A percentile compares a stretch with the other conserved stretches of the same genome.
phyloP scores from a whole-genome alignment of 2,797 vertebrate species.

The Hydrolagus colliei region DNA sequence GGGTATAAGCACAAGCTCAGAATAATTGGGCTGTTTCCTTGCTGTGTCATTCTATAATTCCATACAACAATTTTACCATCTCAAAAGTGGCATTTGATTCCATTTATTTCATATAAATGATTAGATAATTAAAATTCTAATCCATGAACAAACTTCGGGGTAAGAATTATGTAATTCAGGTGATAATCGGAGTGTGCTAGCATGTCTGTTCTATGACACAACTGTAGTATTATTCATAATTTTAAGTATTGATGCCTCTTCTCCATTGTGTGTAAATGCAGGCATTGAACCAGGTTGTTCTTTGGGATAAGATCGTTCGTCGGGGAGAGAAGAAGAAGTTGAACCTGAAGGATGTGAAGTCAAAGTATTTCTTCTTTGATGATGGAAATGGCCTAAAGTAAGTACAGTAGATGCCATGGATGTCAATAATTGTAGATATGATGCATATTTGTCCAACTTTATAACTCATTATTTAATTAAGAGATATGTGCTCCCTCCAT shows the following conservation, averaged over 20 bases:
- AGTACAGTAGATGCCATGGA: conserved; percentile 40
- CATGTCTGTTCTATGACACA: too few species aligned
- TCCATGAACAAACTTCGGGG: not conserved
- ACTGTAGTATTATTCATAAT: not conserved
- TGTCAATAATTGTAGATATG: too few species aligned
- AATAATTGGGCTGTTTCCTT: too few species aligned
- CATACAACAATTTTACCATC: not conserved
- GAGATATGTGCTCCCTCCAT: too few species aligned
- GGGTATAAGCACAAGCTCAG: too few species aligned
- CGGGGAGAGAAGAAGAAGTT: conserved; percentile 86
- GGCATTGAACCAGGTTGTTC: conserved; percentile 91
- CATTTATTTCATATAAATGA: not conserved
- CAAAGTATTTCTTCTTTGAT: conserved; percentile 97
- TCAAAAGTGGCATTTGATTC: not conserved
- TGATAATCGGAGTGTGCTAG: too few species aligned
- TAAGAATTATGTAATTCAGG: not conserved
- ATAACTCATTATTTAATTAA: too few species aligned
- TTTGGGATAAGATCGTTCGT: conserved; percentile 93
- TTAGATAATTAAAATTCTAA: not conserved
- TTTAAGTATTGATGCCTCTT: too few species aligned
- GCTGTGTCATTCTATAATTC: too few species aligned
- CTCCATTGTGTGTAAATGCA: conserved; percentile 41
- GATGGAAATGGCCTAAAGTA: conserved; percentile 93
- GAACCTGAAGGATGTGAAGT: conserved; percentile 82
- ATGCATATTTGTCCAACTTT: too few species aligned